Percentiles rank a stretch among this genome's conserved stretches.
Evolutionary conservation across 2,113 vertebrate genomes (phyloP).

Genomic region (Synchiropus splendidus): DNA sequence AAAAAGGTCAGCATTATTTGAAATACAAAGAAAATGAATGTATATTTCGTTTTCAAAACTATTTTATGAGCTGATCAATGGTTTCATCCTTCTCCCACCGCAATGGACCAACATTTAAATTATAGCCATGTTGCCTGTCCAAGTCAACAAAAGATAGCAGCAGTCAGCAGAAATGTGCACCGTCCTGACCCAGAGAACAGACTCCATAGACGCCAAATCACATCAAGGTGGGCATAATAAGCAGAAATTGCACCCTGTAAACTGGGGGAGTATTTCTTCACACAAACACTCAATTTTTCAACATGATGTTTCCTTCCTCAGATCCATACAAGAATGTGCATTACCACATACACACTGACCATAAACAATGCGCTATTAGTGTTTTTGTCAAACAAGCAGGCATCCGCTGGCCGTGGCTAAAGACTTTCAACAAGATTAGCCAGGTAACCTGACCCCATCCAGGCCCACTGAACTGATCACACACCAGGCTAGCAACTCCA

Average conservation of each 20-base stretch:
- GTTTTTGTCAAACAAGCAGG: conserved; percentile 79
- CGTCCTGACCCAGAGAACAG: conserved; percentile 52
- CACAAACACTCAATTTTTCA: conserved; percentile 49
- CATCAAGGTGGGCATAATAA: conserved; percentile 89
- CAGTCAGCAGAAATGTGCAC: conserved; percentile 74
- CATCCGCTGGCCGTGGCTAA: conserved; percentile 74
- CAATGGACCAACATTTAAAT: too few species aligned
- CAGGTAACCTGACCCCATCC: conserved; percentile 73
- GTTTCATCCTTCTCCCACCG: too few species aligned
- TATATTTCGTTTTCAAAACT: too few species aligned
- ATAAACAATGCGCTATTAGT: conserved; percentile 71
- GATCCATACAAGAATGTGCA: conserved; percentile 30
- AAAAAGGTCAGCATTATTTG: too few species aligned
- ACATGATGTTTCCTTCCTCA: conserved; percentile 27
- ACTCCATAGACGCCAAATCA: conserved; percentile 81
- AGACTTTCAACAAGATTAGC: conserved; percentile 82
- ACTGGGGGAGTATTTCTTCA: conserved; percentile 78
- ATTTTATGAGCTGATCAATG: too few species aligned
- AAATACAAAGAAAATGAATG: too few species aligned
- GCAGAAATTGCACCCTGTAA: conserved; percentile 88
- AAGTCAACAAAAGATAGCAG: conserved; percentile 67
- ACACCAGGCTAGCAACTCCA: conserved; percentile 57
- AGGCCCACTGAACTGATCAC: conserved; percentile 48
- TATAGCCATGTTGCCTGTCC: conserved; percentile 61
- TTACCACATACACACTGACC: conserved; percentile 31